Evolutionary conservation across 1,140 invertebrate species (phyloP).

Genomic region (Anoplolepis gracilipes): DNA sequence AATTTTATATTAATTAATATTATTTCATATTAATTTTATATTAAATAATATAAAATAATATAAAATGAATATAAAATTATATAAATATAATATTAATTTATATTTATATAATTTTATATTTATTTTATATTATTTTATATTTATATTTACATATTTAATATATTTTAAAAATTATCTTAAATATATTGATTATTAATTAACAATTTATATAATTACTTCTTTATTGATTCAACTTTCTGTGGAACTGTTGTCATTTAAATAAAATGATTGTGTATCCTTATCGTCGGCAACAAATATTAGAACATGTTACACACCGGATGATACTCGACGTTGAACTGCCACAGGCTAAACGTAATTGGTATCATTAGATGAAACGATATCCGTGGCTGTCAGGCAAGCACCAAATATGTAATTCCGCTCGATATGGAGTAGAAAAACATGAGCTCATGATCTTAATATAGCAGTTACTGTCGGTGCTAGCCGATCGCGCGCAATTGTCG

Average conservation of each 20-base stretch:
- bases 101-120: too few species aligned
- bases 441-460: conserved; percentile 77
- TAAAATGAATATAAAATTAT: too few species aligned
- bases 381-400: conserved; percentile 23
- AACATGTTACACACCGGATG: not conserved
- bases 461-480: conserved; percentile 61
- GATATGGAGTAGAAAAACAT: conserved; percentile 62
- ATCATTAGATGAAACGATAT: conserved; percentile 6
- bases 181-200: conserved; percentile 4
- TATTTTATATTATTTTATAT: too few species aligned
- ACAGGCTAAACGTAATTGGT: conserved; percentile 2
- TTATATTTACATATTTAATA: too few species aligned
- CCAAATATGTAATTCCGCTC: conserved; percentile 49
- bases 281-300: not conserved
- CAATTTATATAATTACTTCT: not conserved
- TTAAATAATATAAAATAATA: too few species aligned
- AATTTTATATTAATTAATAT: not conserved
- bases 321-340: not conserved
- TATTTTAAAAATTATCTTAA: not conserved
- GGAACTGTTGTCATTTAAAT: not conserved
- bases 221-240: not conserved
- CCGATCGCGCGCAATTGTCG: conserved; percentile 28
- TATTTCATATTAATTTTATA: too few species aligned
- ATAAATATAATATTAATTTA: too few species aligned
- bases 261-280: not conserved